These are phyloP conservation scores for Mellivora capensis DNA, from an alignment of 2,113 vertebrate species.

Conservation along the genomic window DNA sequence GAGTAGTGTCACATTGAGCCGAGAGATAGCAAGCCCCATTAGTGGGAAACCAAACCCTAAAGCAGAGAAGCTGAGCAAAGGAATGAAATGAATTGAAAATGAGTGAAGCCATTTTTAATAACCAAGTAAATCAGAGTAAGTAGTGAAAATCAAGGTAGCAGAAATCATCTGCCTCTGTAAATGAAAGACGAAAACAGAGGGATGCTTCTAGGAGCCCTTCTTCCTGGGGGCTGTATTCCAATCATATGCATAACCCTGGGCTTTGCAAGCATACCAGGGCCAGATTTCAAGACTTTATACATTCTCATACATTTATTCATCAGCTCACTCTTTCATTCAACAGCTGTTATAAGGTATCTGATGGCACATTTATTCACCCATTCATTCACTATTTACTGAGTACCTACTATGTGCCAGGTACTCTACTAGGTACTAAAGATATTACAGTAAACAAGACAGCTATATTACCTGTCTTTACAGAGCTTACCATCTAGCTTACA, in stretches of 20 bases:
- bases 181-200: neutral
- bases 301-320: conserved; percentile 33
- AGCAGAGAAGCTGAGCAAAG: conserved; percentile 46
- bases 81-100: conserved; percentile 47
- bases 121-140: conserved; percentile 29
- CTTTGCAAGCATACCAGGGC: neutral
- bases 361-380: neutral
- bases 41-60: conserved; percentile 36
- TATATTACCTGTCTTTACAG: neutral
- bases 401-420: conserved; percentile 5
- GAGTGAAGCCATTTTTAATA: conserved; percentile 49
- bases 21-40: conserved; percentile 35
- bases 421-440: neutral
- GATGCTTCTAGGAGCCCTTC: neutral
- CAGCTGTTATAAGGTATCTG: neutral
- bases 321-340: conserved; percentile 25
- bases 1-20: conserved; percentile 47
- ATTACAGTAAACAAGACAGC: conserved; percentile 7
- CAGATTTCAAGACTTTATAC: conserved; percentile 12
- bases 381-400: conserved; percentile 3
- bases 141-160: conserved; percentile 27
- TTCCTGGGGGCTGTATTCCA: neutral
- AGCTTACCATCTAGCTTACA: neutral
- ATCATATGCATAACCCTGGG: neutral
- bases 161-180: conserved; percentile 18